Evolutionary conservation across 2,797 vertebrate genomes (phyloP).

Genomic region (Hydrocynus forskahlii): DNA sequence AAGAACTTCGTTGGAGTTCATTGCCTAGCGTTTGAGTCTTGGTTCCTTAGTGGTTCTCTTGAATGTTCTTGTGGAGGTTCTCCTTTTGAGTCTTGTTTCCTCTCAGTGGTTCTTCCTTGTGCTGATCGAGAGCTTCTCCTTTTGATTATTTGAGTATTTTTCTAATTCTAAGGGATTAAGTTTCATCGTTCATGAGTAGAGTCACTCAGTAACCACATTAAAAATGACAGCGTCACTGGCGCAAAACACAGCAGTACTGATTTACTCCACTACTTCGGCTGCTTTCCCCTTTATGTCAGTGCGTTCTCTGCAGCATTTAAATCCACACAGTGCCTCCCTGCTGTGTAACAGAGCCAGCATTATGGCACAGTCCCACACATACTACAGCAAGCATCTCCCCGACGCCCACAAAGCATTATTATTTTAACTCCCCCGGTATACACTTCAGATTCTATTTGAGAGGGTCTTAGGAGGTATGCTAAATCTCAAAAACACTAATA

Average conservation of each 20-base stretch:
- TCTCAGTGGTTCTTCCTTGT: too few relatives aligned
- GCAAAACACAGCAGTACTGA: neutral
- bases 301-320: neutral
- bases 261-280: neutral
- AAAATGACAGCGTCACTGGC: too few relatives aligned
- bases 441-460: conserved; percentile 5
- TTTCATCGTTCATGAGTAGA: too few relatives aligned
- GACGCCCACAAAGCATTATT: neutral
- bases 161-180: too few relatives aligned
- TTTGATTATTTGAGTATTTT: too few relatives aligned
- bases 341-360: conserved; percentile 1
- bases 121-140: too few relatives aligned
- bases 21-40: too few relatives aligned
- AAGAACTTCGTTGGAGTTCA: too few relatives aligned
- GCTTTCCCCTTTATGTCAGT: neutral
- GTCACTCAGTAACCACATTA: too few relatives aligned
- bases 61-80: too few relatives aligned
- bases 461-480: neutral
- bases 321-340: neutral
- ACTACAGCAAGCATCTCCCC: neutral
- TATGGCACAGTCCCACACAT: neutral
- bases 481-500: neutral
- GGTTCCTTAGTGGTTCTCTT: too few relatives aligned
- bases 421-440: neutral
- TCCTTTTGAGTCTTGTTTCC: too few relatives aligned